These are phyloP conservation scores for Trilocha varians DNA, from an alignment of 2,888 invertebrate genomes.

Conservation along the genomic window DNA sequence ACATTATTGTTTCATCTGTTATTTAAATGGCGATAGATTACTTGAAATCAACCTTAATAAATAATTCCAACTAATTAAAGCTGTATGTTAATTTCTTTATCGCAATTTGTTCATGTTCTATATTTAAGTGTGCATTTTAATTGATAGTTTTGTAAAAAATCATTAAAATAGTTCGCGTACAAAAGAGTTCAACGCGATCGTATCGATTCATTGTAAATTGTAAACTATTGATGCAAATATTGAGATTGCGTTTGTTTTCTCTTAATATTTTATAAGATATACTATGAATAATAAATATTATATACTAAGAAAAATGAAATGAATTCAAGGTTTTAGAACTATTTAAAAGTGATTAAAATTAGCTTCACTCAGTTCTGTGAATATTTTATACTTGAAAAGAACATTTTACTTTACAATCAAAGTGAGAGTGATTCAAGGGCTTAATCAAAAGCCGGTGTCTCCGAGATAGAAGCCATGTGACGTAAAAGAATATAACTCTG, in stretches of 20 bases:
- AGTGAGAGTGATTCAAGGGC: not conserved
- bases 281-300: no score
- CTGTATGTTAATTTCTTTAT: constrained; percentile 35
- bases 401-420: not conserved
- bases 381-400: no score
- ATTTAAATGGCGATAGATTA: constrained; percentile 69
- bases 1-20: constrained; percentile 67
- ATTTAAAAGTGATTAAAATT: no score
- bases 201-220: not conserved
- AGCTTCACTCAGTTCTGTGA: no score
- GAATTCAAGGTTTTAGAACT: no score
- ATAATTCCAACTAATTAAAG: constrained; percentile 64
- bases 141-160: not conserved
- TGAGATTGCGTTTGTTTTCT: no score
- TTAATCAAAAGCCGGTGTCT: not conserved
- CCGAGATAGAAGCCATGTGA: constrained; percentile 12
- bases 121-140: constrained; percentile 10
- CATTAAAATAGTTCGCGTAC: constrained; percentile 14
- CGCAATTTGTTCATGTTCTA: constrained; percentile 1
- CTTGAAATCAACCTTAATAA: constrained; percentile 42
- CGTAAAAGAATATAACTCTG: constrained; percentile 16
- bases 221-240: no score
- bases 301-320: no score
- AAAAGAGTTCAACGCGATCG: constrained; percentile 43
- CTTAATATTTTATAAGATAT: no score